phyloP scores from a whole-genome alignment of 1,140 invertebrate genomes.

The Onthophagus taurus region DNA sequence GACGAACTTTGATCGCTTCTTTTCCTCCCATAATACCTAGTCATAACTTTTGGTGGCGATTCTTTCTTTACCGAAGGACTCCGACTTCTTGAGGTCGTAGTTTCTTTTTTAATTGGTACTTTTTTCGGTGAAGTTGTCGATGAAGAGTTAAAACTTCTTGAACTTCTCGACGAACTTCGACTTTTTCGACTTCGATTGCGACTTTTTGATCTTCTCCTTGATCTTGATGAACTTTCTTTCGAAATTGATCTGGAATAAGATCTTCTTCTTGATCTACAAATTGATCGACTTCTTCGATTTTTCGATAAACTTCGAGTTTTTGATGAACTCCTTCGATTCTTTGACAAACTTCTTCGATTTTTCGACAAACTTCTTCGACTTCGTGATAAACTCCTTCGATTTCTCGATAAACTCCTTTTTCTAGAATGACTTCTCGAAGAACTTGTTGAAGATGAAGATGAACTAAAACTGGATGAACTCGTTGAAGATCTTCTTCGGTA shows the following conservation, averaged over 20 bases:
- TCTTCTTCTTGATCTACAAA: slow-evolving; percentile 37
- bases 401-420: background rate
- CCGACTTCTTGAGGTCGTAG: slow-evolving; percentile 35
- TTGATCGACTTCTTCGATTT: slow-evolving; percentile 38
- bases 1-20: slow-evolving; percentile 44
- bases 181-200: slow-evolving; percentile 32
- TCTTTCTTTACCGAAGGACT: slow-evolving; percentile 18
- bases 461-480: slow-evolving; percentile 15
- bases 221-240: slow-evolving; percentile 24
- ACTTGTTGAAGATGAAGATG: slow-evolving; percentile 6
- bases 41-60: slow-evolving; percentile 33
- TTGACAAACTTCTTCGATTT: slow-evolving; percentile 31
- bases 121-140: no score
- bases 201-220: slow-evolving; percentile 38
- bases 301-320: slow-evolving; percentile 34
- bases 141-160: background rate
- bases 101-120: no score
- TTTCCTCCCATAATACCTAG: slow-evolving; percentile 58
- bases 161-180: slow-evolving; percentile 16
- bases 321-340: slow-evolving; percentile 37
- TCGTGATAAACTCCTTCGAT: slow-evolving; percentile 14
- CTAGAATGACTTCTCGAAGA: background rate
- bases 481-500: slow-evolving; percentile 3
- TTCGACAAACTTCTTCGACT: slow-evolving; percentile 26
- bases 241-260: slow-evolving; percentile 25